A percentile compares a stretch with the other conserved stretches of the same genome.
These are phyloP conservation scores for Drosophila neonasuta DNA, from an alignment of 2,888 invertebrate species.

Conservation along the genomic window DNA sequence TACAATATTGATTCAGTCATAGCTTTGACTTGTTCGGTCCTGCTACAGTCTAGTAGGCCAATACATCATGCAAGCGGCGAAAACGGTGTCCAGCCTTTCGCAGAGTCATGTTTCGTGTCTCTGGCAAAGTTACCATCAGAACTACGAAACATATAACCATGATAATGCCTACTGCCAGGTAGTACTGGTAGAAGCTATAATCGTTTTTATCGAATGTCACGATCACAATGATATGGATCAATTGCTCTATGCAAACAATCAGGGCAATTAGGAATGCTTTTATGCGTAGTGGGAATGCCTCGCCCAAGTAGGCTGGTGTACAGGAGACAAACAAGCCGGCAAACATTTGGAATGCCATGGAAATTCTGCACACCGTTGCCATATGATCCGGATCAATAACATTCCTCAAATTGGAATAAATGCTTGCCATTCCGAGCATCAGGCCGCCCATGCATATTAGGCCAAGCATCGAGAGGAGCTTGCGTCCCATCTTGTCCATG, in stretches of 20 bases:
- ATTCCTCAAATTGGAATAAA: slow-evolving; percentile 41
- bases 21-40: not conserved
- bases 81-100: slow-evolving; percentile 52
- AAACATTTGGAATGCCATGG: slow-evolving; percentile 65
- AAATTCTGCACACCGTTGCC: slow-evolving; percentile 52
- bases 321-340: slow-evolving; percentile 69
- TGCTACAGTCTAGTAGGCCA: slow-evolving; percentile 24
- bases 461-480: slow-evolving; percentile 54
- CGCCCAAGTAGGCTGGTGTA: slow-evolving; percentile 70
- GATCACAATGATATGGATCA: slow-evolving; percentile 63
- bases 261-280: slow-evolving; percentile 67
- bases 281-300: slow-evolving; percentile 71
- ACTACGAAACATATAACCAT: slow-evolving; percentile 41
- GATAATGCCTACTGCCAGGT: slow-evolving; percentile 58
- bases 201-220: slow-evolving; percentile 18
- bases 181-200: slow-evolving; percentile 44
- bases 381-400: slow-evolving; percentile 28
- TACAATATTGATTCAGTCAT: slow-evolving; percentile 6
- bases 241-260: slow-evolving; percentile 65
- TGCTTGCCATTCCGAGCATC: slow-evolving; percentile 60
- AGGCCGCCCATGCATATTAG: slow-evolving; percentile 61
- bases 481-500: slow-evolving; percentile 68
- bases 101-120: slow-evolving; percentile 44
- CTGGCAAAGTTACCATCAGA: slow-evolving; percentile 50
- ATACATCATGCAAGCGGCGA: slow-evolving; percentile 31